Evolutionary conservation across 2,888 invertebrate species (phyloP), one percentile per base, ranked within the genome.

Genomic region (Muscina levida): DNA sequence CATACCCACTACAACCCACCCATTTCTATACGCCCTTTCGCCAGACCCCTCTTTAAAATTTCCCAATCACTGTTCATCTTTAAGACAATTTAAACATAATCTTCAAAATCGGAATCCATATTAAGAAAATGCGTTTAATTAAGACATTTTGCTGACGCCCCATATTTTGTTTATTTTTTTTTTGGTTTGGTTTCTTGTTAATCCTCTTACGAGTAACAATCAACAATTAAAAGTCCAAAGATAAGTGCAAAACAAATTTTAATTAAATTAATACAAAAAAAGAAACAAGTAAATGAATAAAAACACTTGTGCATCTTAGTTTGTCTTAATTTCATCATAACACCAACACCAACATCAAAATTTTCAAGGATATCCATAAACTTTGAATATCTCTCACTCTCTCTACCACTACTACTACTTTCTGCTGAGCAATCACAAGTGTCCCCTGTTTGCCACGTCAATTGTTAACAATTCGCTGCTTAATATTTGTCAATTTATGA

Each of bases 401-500:
- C 74, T n/a, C 48, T 19, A n/a, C n/a, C n/a, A n/a, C n/a, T n/a
- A n/a, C n/a, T n/a, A n/a, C n/a, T n/a, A n/a, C n/a, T n/a, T 31
- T 31, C 8, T 31, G 31, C 31, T 31, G n/a, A n/a, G n/a, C n/a
- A n/a, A n/a, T n/a, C n/a, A n/a, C 31, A 31, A 31, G 31, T 31
- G 31, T 31, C 31, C 31, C 31, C 31, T 31, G 31, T 31, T 31
- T 31, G 31, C 57, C 57, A n/a, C 37, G 39, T 62, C 67, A 65
- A 68, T 56, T 70, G 77, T 57, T 53, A 73, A 66, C 72, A 76
- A 73, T 81, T 77, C 67, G 74, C 68, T 77, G 68, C 72, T 77
- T 77, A 74, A 84, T 82, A 85, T 87, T 87, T 87, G 85, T 86
- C 86, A 86, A 87, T 85, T 87, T 86, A 83, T 84, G 85, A 85